A percentile compares a stretch with the other conserved stretches of the same genome.
Conservation (phyloP, 2,113 vertebrate genomes). For the Ovibos moschatus region DNA sequence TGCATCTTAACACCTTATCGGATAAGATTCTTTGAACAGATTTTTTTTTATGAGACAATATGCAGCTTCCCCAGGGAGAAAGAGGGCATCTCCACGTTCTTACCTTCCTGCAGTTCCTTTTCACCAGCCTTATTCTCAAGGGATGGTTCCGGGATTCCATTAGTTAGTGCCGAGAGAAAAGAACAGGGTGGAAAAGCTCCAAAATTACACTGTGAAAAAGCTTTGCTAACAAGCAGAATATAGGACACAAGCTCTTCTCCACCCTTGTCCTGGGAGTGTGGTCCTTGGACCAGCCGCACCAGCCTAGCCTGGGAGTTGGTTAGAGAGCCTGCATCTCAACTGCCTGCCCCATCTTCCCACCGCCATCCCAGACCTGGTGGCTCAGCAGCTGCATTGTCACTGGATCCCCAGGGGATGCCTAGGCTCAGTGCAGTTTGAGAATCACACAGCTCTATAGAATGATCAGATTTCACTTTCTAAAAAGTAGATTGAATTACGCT, state of each 20-base stretch:
- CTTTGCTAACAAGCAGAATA: background rate
- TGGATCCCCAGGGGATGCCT: background rate
- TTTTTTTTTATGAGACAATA: background rate
- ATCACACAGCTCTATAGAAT: too few species aligned
- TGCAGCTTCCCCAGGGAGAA: background rate
- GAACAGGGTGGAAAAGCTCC: background rate
- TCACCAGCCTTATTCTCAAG: background rate
- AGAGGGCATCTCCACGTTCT: background rate
- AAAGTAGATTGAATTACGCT: background rate
- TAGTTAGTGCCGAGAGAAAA: background rate
- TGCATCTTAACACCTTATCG: background rate
- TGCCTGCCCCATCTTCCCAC: background rate
- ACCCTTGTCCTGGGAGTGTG: background rate
- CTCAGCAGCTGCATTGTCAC: background rate
- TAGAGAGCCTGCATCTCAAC: background rate
- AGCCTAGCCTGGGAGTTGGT: fast-evolving
- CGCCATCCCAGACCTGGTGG: background rate
- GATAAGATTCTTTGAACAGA: background rate
- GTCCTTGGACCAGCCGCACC: fast-evolving
- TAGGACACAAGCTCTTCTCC: background rate
- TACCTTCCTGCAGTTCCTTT: background rate
- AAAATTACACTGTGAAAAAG: background rate
- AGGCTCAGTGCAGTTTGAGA: background rate
- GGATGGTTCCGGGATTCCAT: background rate
- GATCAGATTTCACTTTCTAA: background rate